Base-by-base conservation (phyloP, 2,113 vertebrate species). In the Labeo catla region DNA sequence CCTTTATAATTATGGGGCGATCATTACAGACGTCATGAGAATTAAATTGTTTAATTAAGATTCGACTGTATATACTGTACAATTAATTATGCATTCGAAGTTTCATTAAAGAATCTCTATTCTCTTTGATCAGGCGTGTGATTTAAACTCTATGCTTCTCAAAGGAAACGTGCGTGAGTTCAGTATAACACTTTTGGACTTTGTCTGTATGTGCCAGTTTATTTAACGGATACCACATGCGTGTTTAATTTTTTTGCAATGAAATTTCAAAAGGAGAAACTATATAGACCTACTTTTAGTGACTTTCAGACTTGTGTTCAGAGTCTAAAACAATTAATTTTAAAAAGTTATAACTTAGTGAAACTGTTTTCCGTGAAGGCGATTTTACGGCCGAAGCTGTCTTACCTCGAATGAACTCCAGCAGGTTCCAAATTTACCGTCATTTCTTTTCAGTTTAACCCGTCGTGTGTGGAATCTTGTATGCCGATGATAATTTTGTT, bases 91-190 rank as follows among this genome's bases (percentile, higher is more conserved):
- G 92, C 91, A 94, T 92, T 92, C 88, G 90, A 93, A 93, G 93
- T 94, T 95, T 93, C 91, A 95, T 94, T 95, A 94, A 95, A 95
- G 91, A 94, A 89, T 94, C 92, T 94, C 88, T 93, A 94, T 94
- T 94, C 93, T 87, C 91, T 94, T 95, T 95, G 93, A 94, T 94
- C 91, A 88, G 86, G 80, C 76, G 90, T 93, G 90, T 91, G 85
- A 89, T 93, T 91, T 76, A 91, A 92, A 87, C 81, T 85, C 84
- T 86, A 66, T 89, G 89, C 79, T 92, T 88, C 77, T 63, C 63
- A 87, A 88, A 86, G 76, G 82, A 84, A 82, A 81, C 12, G 61
- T 86, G 43, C 80, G 50, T 23, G 45, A 85, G 85, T 85, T 28
- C 57, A 21, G n/a, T 83, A 68, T 70, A 34, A 59, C 66, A 36